A percentile compares a stretch with the other conserved stretches of the same genome.
Evolutionary conservation across 2,888 invertebrate genomes (phyloP).

Genomic region (Drosophila austrosaltans): DNA sequence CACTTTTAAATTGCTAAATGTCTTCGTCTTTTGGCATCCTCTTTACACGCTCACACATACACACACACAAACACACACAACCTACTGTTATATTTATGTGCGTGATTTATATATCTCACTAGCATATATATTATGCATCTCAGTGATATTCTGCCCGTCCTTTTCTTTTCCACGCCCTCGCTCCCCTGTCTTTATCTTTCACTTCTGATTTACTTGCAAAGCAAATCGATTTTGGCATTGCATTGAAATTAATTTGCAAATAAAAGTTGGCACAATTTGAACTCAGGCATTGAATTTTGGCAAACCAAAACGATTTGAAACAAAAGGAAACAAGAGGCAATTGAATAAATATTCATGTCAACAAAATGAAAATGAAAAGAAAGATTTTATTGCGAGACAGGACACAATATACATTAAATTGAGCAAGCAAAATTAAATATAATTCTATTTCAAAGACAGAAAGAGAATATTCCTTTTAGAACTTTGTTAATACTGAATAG

Average conservation of each 20-base stretch:
- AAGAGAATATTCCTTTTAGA: background rate
- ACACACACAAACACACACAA: slow-evolving; percentile 28
- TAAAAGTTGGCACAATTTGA: slow-evolving; percentile 51
- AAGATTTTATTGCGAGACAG: background rate
- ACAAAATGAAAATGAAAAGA: background rate
- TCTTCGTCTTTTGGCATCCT: slow-evolving; percentile 49
- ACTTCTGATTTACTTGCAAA: slow-evolving; percentile 37
- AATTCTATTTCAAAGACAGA: background rate
- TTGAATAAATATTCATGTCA: slow-evolving; percentile 29
- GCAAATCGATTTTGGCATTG: slow-evolving; percentile 64
- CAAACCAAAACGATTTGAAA: slow-evolving; percentile 22
- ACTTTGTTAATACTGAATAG: too few relatives aligned
- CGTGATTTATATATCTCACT: slow-evolving; percentile 47
- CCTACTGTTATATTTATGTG: slow-evolving; percentile 49
- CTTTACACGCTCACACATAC: slow-evolving; percentile 7
- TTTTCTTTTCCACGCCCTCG: slow-evolving; percentile 6
- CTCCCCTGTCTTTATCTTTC: slow-evolving; percentile 1
- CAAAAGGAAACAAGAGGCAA: slow-evolving; percentile 27
- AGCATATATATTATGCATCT: slow-evolving; percentile 36
- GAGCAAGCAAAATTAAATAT: background rate
- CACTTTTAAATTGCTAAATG: slow-evolving; percentile 66
- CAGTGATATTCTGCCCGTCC: background rate
- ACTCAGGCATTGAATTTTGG: slow-evolving; percentile 23
- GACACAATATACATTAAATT: background rate
- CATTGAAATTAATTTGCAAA: slow-evolving; percentile 64